phyloP scores from a whole-genome alignment of 2,888 invertebrate genomes.

The Atherix ibis region DNA sequence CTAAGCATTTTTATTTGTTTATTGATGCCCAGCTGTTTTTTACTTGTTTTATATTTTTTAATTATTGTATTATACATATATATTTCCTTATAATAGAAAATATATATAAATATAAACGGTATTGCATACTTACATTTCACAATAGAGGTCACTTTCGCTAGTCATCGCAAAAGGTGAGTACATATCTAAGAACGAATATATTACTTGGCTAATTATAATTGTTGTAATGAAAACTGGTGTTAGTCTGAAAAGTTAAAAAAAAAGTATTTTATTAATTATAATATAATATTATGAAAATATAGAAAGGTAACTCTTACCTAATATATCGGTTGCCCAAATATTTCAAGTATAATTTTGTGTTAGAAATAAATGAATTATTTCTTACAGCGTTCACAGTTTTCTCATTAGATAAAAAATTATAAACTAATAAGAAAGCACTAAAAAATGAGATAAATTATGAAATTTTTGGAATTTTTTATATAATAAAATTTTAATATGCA shows the following conservation, averaged over 20 bases:
- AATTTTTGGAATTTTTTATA: too few species aligned
- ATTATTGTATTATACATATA: too few species aligned
- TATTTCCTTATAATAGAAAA: too few species aligned
- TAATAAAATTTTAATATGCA: too few species aligned
- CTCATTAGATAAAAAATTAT: constrained; percentile 19
- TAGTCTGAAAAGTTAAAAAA: constrained; percentile 15
- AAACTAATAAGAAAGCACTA: constrained; percentile 20
- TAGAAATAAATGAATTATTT: constrained; percentile 13
- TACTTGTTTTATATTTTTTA: too few species aligned
- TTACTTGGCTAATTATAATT: constrained; percentile 18
- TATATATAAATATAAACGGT: too few species aligned
- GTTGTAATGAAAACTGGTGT: constrained; percentile 21
- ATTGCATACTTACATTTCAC: constrained; percentile 17
- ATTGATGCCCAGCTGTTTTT: too few species aligned
- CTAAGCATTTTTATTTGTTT: too few species aligned
- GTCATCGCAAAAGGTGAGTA: constrained; percentile 21
- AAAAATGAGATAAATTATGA: too few species aligned
- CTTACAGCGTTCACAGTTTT: constrained; percentile 14
- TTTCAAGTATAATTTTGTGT: constrained; percentile 16
- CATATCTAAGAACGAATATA: constrained; percentile 18
- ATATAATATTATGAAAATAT: background rate
- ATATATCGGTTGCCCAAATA: constrained; percentile 19
- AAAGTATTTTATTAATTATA: background rate
- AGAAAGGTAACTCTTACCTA: constrained; percentile 14
- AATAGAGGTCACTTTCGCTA: constrained; percentile 19